phyloP scores from a whole-genome alignment of 2,888 invertebrate genomes.

The Invenusta paracnida region DNA sequence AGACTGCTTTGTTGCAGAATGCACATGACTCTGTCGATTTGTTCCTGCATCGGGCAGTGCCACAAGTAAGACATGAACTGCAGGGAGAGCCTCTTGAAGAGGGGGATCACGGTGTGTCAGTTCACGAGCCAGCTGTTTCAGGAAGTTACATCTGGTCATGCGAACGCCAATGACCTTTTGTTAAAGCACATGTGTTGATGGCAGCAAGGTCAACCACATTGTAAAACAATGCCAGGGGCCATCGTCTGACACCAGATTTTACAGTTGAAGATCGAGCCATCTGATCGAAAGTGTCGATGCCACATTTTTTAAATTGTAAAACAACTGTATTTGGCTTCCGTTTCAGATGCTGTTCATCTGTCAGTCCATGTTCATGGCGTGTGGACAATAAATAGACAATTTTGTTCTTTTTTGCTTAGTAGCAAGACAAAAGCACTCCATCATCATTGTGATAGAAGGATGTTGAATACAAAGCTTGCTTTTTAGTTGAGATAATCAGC shows the following conservation, averaged over 20 bases:
- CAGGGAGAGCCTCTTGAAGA: too few species aligned
- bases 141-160: background rate
- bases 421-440: background rate
- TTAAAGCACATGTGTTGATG: background rate
- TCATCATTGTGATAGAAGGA: background rate
- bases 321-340: background rate
- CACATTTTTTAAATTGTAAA: background rate
- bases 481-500: too few species aligned
- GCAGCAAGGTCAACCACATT: background rate
- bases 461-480: background rate
- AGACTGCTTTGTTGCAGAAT: background rate
- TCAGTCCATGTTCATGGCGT: background rate
- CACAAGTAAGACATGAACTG: background rate
- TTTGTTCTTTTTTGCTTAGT: background rate
- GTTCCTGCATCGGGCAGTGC: background rate
- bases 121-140: background rate
- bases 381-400: background rate
- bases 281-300: background rate
- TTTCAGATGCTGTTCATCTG: too few species aligned
- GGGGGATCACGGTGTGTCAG: too few species aligned
- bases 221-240: background rate
- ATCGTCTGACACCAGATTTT: background rate
- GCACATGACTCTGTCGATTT: background rate
- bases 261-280: background rate
- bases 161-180: background rate